A percentile compares a stretch with the other conserved stretches of the same genome.
These are phyloP conservation scores for Bicyclus anynana DNA, from an alignment of 1,140 invertebrate species.

Conservation along the genomic window DNA sequence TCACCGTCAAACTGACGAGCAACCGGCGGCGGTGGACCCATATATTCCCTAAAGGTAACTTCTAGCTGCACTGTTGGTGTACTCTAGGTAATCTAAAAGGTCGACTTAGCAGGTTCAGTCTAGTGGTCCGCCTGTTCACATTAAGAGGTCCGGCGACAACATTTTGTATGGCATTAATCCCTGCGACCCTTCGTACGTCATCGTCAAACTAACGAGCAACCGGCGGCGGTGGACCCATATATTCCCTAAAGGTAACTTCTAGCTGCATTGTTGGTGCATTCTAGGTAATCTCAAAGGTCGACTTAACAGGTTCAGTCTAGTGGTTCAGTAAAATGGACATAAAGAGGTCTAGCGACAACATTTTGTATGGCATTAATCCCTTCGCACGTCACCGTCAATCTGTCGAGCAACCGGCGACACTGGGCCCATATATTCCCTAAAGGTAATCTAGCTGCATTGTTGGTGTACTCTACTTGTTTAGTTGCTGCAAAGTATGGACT, in stretches of 20 bases:
- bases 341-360: too few species aligned
- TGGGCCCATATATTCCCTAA: conserved; percentile 99
- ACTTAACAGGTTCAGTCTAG: too few species aligned
- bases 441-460: conserved; percentile 74
- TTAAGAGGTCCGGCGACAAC: too few species aligned
- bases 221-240: conserved; percentile 98
- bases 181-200: conserved; percentile 97
- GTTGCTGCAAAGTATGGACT: too few species aligned
- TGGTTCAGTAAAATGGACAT: too few species aligned
- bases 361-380: conserved; percentile 99
- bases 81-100: not conserved
- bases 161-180: too few species aligned
- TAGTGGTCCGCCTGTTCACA: too few species aligned
- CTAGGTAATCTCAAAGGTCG: not conserved
- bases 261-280: not conserved
- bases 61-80: not conserved
- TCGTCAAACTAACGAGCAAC: conserved; percentile 97
- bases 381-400: conserved; percentile 96
- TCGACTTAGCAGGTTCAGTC: too few species aligned
- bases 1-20: conserved; percentile 97
- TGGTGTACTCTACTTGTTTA: not conserved
- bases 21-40: conserved; percentile 98
- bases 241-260: conserved; percentile 92
- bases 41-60: conserved; percentile 96
- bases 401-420: conserved; percentile 95